Evolutionary conservation across 2,113 vertebrate genomes (phyloP).

Genomic region (Prochilodus magdalenae): DNA sequence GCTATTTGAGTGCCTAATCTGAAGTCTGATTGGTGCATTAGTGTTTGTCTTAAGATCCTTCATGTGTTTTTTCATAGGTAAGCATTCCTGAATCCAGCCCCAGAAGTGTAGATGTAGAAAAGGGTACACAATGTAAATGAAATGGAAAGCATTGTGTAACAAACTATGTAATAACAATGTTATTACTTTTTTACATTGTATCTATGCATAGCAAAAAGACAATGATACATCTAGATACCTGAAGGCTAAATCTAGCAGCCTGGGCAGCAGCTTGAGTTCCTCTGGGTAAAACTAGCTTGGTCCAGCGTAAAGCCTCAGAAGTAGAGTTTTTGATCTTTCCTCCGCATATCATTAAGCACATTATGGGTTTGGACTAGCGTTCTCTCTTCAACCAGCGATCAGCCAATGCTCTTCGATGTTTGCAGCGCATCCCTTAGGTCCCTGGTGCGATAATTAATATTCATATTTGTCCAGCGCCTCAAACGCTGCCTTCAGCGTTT

Average conservation of each 20-base stretch:
- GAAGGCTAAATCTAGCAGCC: not conserved
- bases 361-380: slow-evolving; percentile 70
- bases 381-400: slow-evolving; percentile 69
- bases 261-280: not conserved
- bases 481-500: slow-evolving; percentile 81
- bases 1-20: too few species aligned
- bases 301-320: slow-evolving; percentile 60
- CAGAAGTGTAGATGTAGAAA: too few species aligned
- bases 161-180: too few species aligned
- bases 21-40: too few species aligned
- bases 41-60: too few species aligned
- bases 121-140: too few species aligned
- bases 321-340: slow-evolving; percentile 73
- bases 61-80: too few species aligned
- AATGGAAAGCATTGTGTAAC: too few species aligned
- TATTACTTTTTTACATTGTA: too few species aligned
- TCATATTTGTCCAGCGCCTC: slow-evolving; percentile 82
- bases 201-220: not conserved
- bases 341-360: slow-evolving; percentile 71
- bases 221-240: not conserved
- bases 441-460: slow-evolving; percentile 83
- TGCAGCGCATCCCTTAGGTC: slow-evolving; percentile 68
- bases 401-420: slow-evolving; percentile 73
- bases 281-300: not conserved
- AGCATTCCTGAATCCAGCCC: too few species aligned